These are phyloP conservation scores for Boloria euphrosyne DNA, from an alignment of 2,888 invertebrate species.

Conservation along the genomic window DNA sequence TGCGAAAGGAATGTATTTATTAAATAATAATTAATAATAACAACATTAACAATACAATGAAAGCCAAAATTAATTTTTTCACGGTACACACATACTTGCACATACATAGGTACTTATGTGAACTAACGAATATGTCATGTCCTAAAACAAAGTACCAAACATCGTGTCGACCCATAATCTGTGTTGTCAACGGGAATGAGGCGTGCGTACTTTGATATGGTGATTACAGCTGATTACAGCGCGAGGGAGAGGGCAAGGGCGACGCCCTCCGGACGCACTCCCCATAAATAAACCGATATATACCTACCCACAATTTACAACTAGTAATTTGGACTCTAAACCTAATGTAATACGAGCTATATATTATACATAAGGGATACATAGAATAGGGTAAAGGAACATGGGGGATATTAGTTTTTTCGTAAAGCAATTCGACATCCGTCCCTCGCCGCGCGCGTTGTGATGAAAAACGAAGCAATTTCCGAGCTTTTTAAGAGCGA, in stretches of 20 bases:
- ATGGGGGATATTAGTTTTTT: constrained; percentile 76
- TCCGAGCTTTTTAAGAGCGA: constrained; percentile 62
- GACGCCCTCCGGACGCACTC: constrained; percentile 72
- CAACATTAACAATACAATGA: too few species aligned
- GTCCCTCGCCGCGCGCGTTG: constrained; percentile 62
- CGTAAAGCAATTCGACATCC: constrained; percentile 64
- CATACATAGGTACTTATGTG: background rate
- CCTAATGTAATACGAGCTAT: constrained; percentile 50
- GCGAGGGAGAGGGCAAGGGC: constrained; percentile 62
- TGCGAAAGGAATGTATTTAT: too few species aligned
- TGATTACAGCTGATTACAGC: constrained; percentile 79
- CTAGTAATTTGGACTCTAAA: constrained; percentile 50
- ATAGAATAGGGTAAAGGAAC: constrained; percentile 59
- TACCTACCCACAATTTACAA: constrained; percentile 35
- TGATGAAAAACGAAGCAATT: constrained; percentile 74
- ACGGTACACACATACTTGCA: too few species aligned
- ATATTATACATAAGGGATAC: constrained; percentile 37
- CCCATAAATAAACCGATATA: constrained; percentile 78
- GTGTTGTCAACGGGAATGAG: constrained; percentile 78
- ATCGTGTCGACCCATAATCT: constrained; percentile 58
- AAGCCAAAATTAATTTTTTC: too few species aligned
- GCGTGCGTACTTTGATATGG: constrained; percentile 82
- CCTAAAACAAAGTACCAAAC: constrained; percentile 43
- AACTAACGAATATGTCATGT: constrained; percentile 38
- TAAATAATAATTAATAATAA: too few species aligned